A percentile compares a stretch with the other conserved stretches of the same genome.
phyloP scores from a whole-genome alignment of 2,888 invertebrate species.

The Lycocerus yunnanus region DNA sequence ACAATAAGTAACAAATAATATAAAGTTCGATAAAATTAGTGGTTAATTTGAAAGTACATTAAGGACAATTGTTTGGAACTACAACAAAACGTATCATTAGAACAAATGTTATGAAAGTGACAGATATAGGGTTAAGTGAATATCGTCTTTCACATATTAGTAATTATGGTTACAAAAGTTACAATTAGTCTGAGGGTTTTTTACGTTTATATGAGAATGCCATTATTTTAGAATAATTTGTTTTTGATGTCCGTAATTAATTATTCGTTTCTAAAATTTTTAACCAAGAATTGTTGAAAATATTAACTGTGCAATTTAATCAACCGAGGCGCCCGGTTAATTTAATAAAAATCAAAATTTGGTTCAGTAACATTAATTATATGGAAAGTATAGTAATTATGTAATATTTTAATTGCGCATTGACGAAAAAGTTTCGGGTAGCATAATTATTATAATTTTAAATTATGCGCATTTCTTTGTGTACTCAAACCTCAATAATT shows the following conservation, averaged over 20 bases:
- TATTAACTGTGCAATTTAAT: background rate
- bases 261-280: background rate
- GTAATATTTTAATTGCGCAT: background rate
- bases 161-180: slow-evolving; percentile 20
- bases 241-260: slow-evolving; percentile 6
- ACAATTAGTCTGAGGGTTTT: slow-evolving; percentile 14
- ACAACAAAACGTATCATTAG: slow-evolving; percentile 30
- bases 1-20: slow-evolving; percentile 36
- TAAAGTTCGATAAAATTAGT: slow-evolving; percentile 37
- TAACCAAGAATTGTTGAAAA: background rate
- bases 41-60: slow-evolving; percentile 34
- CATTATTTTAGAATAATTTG: slow-evolving; percentile 11
- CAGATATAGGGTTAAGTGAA: slow-evolving; percentile 26
- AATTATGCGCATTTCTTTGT: background rate
- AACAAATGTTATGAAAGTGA: slow-evolving; percentile 28
- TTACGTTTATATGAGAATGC: slow-evolving; percentile 12
- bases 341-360: background rate
- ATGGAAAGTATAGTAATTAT: background rate
- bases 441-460: background rate
- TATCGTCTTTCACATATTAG: slow-evolving; percentile 26
- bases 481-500: background rate
- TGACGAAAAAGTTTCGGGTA: background rate
- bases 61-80: slow-evolving; percentile 22
- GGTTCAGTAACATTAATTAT: background rate
- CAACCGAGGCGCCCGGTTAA: too few relatives aligned